phyloP scores from a whole-genome alignment of 2,113 vertebrate species.

The Columbina picui region DNA sequence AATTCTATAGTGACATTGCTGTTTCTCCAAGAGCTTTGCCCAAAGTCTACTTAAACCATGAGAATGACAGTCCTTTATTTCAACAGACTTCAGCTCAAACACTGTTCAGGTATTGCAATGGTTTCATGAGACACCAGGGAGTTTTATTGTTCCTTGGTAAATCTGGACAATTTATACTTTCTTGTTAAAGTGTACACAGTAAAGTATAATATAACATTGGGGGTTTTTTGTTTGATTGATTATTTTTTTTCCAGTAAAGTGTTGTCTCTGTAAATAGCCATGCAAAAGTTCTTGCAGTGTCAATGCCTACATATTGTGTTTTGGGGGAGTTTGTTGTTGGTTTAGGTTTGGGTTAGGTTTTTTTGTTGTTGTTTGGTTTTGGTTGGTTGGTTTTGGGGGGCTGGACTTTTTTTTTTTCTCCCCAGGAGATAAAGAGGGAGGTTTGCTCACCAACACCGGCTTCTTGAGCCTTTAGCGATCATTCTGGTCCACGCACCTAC shows the following conservation, averaged over 20 bases:
- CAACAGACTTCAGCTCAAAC: neutral
- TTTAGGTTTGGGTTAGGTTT: too few species aligned
- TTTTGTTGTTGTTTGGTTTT: too few species aligned
- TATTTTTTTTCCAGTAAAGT: neutral
- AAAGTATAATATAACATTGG: neutral
- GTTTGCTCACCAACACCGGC: neutral
- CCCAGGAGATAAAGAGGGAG: neutral
- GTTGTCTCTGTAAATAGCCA: neutral
- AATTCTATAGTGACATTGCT: neutral
- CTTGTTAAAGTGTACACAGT: neutral
- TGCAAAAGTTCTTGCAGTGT: neutral
- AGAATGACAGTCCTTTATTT: neutral
- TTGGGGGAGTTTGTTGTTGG: too few species aligned
- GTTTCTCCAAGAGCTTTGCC: neutral
- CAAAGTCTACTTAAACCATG: neutral
- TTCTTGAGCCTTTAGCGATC: neutral
- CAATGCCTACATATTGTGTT: neutral
- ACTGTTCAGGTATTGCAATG: neutral
- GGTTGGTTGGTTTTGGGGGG: too few species aligned
- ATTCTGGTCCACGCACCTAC: neutral
- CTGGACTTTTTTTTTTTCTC: neutral
- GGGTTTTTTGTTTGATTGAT: too few species aligned
- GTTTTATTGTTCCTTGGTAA: neutral
- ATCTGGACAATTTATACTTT: neutral
- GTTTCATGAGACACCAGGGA: neutral